Base-by-base conservation (phyloP, 2,113 vertebrate genomes). In the Myocastor coypus region DNA sequence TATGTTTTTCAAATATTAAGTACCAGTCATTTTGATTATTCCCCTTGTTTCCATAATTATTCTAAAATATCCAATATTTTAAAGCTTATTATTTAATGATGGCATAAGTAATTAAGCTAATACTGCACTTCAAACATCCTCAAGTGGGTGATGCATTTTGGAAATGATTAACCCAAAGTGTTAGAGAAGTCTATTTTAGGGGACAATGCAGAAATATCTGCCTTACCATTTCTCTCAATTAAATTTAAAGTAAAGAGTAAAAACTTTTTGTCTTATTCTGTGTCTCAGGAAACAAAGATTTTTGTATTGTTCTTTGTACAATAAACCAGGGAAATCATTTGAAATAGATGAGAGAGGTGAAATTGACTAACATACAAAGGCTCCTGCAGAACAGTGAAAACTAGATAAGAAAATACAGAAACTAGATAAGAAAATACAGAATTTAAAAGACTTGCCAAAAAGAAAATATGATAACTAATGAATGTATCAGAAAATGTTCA, bases 21-120 rank as follows among this genome's bases (percentile, higher is more conserved):
- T 69, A 37, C 69, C 12, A 87, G 5, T 40, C n/a, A 37, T 69
- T 57, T 84, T 75, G 52, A 32, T 77, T 84, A 66, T 40, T 5
- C n/a, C 14, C n/a, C 42, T 63, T 95, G 6, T 91, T 83, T 68
- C 46, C 42, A 30, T 80, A 94, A 83, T 95, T 63, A 19, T 92
- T 83, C 13, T 61, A 92, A 93, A 68, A 77, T 42, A 34, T 26
- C 22, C 28, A 94, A 57, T 50, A 75, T 89, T 88, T 94, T 81
- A 92, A 94, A 46, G 32, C 22, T 85, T 86, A 20, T 85, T 93
- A 77, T 89, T 94, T 95, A 89, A 57, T 42, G 86, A 22, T 87
- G 26, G 9, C 7, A 69, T 61, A 92, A 81, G 52, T 68, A 66
- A 90, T 88, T 82, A 78, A 85, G 34, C 75, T 75, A 91, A 78